Conservation (phyloP, 1,140 invertebrate genomes). For the Cydia fagiglandana region DNA sequence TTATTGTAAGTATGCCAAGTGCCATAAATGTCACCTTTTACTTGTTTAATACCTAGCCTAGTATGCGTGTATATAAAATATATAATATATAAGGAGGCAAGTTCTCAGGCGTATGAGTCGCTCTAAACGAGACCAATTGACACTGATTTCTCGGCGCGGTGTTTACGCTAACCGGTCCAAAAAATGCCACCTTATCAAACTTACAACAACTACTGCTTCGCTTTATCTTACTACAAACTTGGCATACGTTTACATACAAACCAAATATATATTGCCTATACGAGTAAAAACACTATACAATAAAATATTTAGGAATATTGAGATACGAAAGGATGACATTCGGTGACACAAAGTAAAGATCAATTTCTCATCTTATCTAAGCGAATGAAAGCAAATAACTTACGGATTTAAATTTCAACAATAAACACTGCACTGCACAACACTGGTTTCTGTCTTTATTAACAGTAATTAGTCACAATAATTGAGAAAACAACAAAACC, state of each 20-base stretch:
- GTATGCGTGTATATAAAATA: too few relatives aligned
- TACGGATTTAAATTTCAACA: constrained; percentile 1
- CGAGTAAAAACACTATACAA: neutral
- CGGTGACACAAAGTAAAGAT: constrained; percentile 24
- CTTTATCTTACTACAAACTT: neutral
- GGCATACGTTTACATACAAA: neutral
- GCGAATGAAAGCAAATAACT: neutral
- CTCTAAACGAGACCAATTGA: neutral
- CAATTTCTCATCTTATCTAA: constrained; percentile 23
- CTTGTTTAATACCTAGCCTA: too few relatives aligned
- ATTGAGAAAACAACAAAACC: constrained; percentile 25
- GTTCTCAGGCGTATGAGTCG: neutral
- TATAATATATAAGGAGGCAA: too few relatives aligned
- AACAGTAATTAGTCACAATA: constrained; percentile 17
- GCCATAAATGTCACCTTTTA: too few relatives aligned
- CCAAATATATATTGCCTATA: neutral
- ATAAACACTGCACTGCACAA: constrained; percentile 10
- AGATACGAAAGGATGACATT: constrained; percentile 26
- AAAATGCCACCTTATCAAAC: constrained; percentile 16
- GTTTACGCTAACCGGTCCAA: constrained; percentile 22
- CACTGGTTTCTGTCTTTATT: neutral
- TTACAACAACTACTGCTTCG: neutral
- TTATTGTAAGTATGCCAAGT: too few relatives aligned
- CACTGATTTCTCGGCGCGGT: constrained; percentile 25
- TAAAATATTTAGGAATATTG: neutral